Conservation (phyloP, 2,888 invertebrate genomes). For the Mallateleia sp. region DNA sequence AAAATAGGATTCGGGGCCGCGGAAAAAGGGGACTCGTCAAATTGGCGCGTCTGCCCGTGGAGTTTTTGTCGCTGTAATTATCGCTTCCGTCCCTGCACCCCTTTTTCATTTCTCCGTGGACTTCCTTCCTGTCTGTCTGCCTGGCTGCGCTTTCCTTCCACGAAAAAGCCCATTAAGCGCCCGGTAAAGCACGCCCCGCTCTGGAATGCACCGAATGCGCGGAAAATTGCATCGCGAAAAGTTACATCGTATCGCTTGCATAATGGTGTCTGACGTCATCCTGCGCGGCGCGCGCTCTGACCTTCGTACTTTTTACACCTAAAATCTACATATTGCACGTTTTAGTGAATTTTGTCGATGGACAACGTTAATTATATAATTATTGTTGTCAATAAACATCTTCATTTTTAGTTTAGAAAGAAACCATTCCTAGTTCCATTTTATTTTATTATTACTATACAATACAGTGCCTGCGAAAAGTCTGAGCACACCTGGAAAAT, state of each 20-base stretch:
- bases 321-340: no score
- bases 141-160: constrained; percentile 69
- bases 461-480: no score
- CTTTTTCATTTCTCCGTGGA: constrained; percentile 75
- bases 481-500: no score
- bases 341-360: no score
- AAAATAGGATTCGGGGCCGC: constrained; percentile 30
- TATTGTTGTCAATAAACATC: no score
- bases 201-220: constrained; percentile 80
- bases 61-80: constrained; percentile 82
- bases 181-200: constrained; percentile 50
- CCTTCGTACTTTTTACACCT: constrained; percentile 45
- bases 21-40: constrained; percentile 57
- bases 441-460: no score
- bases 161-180: constrained; percentile 80
- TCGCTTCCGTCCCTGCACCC: constrained; percentile 77
- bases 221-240: constrained; percentile 82
- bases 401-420: no score
- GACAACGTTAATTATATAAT: no score
- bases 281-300: constrained; percentile 34
- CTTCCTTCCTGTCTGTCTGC: constrained; percentile 62
- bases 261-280: constrained; percentile 73
- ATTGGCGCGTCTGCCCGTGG: constrained; percentile 67
- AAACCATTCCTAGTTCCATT: no score
- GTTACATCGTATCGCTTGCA: constrained; percentile 79